Percentiles rank a stretch among this genome's conserved stretches.
These are phyloP conservation scores for Zosterops japonicus DNA, from an alignment of 2,113 vertebrate species.

Conservation along the genomic window DNA sequence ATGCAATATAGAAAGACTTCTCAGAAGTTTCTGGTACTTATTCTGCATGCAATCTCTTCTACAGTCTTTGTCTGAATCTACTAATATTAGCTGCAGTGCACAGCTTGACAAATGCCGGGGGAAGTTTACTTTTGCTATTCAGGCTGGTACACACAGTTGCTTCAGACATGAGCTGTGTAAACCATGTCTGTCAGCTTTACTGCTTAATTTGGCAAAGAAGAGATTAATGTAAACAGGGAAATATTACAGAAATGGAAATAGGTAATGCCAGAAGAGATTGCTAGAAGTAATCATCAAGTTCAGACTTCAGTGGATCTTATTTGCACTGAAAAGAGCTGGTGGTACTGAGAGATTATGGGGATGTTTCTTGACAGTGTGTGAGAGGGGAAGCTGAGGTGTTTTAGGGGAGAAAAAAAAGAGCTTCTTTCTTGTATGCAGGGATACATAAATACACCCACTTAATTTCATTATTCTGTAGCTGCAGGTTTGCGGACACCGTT, in stretches of 20 bases:
- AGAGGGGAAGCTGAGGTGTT: neutral
- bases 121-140: conserved; percentile 31
- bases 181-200: conserved; percentile 34
- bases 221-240: conserved; percentile 27
- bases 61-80: conserved; percentile 19
- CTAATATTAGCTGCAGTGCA: conserved; percentile 43
- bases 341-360: neutral
- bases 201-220: conserved; percentile 42
- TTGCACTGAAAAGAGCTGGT: conserved; percentile 6
- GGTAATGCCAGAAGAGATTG: neutral
- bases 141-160: conserved; percentile 8
- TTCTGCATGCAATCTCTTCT: conserved; percentile 19
- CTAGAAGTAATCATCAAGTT: neutral
- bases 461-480: conserved; percentile 66
- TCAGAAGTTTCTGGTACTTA: conserved; percentile 62
- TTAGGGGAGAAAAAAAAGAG: neutral
- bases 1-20: conserved; percentile 37
- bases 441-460: neutral
- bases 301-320: neutral
- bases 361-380: neutral
- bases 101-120: neutral
- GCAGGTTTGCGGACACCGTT: conserved; percentile 89
- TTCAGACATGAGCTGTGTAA: conserved; percentile 42
- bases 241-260: conserved; percentile 27
- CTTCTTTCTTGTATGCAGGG: neutral